Percentiles rank a stretch among this genome's conserved stretches.
phyloP scores from a whole-genome alignment of 2,797 vertebrate species.

The Enteromius radiatus region DNA sequence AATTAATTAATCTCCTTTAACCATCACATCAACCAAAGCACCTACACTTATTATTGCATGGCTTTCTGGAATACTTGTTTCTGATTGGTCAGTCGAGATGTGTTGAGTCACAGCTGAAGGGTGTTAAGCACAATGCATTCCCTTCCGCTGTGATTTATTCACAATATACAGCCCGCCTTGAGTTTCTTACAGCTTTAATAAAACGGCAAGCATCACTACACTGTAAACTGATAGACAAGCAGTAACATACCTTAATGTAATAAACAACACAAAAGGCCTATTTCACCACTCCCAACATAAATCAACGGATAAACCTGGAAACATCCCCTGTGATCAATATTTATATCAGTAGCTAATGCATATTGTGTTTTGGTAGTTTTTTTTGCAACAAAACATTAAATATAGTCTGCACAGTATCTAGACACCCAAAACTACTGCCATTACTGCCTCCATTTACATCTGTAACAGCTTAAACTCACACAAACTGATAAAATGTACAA shows the following conservation, averaged over 20 bases:
- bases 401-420: not conserved
- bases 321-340: not conserved
- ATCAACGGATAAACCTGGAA: not conserved
- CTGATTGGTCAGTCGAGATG: not conserved
- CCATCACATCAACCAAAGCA: not conserved
- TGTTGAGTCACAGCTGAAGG: not conserved
- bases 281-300: not conserved
- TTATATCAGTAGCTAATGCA: not conserved
- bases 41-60: not conserved
- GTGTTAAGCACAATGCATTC: not conserved
- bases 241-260: too few species aligned
- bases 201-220: not conserved
- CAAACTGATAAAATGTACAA: not conserved
- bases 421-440: not conserved
- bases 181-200: not conserved
- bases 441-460: not conserved
- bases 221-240: too few species aligned
- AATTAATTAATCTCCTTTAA: not conserved
- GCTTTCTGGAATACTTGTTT: not conserved
- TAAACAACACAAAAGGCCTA: too few species aligned
- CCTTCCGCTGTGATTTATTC: not conserved
- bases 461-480: not conserved
- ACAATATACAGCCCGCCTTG: not conserved
- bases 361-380: not conserved
- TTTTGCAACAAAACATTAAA: not conserved